phyloP scores from a whole-genome alignment of 2,113 vertebrate species.

The Lamprotornis superbus region DNA sequence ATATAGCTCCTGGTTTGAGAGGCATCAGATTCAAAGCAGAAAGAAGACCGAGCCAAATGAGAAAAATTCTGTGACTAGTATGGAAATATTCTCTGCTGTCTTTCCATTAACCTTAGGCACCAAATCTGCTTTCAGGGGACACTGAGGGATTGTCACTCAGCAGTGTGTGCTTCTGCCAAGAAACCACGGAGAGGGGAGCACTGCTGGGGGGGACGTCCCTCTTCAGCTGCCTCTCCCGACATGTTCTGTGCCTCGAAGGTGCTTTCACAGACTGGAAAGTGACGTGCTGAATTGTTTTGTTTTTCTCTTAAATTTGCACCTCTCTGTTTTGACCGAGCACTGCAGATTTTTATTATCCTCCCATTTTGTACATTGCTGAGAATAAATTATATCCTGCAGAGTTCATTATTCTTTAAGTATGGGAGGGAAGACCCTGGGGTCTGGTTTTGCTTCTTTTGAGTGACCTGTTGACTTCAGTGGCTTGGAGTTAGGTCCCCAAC shows the following conservation, averaged over 20 bases:
- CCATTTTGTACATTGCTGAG: background rate
- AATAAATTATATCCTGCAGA: background rate
- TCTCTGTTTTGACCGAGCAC: background rate
- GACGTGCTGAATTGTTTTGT: background rate
- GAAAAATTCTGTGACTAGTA: background rate
- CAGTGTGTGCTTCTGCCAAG: background rate
- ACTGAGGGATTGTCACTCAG: background rate
- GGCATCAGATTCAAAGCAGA: background rate
- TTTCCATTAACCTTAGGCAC: background rate
- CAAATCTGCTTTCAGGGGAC: background rate
- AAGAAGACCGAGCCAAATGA: background rate
- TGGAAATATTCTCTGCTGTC: background rate
- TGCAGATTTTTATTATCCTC: background rate
- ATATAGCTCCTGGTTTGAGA: background rate
- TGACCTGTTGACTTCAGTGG: background rate
- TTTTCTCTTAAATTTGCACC: background rate
- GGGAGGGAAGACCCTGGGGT: background rate
- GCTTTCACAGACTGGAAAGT: background rate
- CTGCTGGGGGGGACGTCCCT: accelerated
- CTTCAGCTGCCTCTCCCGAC: background rate
- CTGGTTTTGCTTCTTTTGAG: background rate
- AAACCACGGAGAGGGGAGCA: accelerated
- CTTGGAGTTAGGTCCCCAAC: background rate
- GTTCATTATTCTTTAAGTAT: background rate
- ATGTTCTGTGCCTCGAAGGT: background rate